Percentiles rank a stretch among this genome's conserved stretches.
Conservation (phyloP, 2,797 vertebrate genomes). For the Danio tinwini region DNA sequence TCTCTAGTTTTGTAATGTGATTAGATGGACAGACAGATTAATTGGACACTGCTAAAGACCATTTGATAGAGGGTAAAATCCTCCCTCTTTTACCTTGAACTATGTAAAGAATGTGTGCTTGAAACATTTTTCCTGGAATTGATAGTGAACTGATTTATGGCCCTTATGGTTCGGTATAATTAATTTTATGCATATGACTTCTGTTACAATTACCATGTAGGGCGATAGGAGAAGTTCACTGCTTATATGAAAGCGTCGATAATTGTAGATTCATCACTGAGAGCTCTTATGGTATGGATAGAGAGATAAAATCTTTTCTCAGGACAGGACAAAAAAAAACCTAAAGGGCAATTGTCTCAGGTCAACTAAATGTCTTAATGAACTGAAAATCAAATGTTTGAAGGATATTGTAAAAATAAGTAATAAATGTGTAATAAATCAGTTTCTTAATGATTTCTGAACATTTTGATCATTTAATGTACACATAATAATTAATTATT, state of each 20-base stretch:
- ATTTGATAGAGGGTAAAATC: conserved; percentile 63
- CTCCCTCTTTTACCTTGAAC: conserved; percentile 74
- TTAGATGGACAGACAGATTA: conserved; percentile 35
- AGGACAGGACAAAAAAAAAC: conserved; percentile 58
- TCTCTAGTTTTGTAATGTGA: not conserved
- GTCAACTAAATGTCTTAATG: conserved; percentile 64
- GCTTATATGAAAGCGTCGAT: conserved; percentile 87
- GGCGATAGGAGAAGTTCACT: conserved; percentile 88
- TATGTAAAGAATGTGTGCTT: conserved; percentile 72
- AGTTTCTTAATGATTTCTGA: too few relatives aligned
- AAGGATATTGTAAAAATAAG: conserved; percentile 58
- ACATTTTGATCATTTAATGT: too few relatives aligned
- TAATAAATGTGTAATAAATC: not conserved
- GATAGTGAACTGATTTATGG: conserved; percentile 92
- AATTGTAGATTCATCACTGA: conserved; percentile 77
- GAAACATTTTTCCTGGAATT: conserved; percentile 84
- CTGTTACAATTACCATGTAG: conserved; percentile 88
- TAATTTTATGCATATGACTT: conserved; percentile 97
- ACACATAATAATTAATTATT: too few relatives aligned
- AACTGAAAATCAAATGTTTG: conserved; percentile 61
- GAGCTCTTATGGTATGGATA: conserved; percentile 66
- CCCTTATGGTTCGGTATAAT: conserved; percentile 86
- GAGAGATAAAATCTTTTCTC: conserved; percentile 56
- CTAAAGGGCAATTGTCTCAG: conserved; percentile 73
- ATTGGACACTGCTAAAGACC: conserved; percentile 67